These are phyloP conservation scores for Halyomorpha halys DNA, from an alignment of 1,140 invertebrate genomes.

Conservation along the genomic window DNA sequence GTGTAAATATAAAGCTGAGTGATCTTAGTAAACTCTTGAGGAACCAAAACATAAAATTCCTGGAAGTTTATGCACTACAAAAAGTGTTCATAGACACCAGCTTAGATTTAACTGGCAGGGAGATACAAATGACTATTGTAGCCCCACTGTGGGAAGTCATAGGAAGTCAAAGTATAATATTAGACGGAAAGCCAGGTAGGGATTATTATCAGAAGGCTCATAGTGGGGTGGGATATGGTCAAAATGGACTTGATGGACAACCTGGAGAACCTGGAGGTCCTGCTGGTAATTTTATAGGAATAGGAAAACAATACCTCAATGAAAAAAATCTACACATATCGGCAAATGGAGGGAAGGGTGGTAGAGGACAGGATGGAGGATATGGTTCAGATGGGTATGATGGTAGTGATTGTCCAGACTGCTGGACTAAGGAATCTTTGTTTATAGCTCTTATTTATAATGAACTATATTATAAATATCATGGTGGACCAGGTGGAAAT, in stretches of 20 bases:
- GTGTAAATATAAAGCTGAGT: background rate
- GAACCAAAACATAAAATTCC: background rate
- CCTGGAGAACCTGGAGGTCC: background rate
- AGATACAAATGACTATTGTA: constrained; percentile 3
- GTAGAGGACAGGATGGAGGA: background rate
- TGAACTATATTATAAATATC: too few relatives aligned
- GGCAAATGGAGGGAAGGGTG: background rate
- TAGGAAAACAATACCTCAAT: background rate
- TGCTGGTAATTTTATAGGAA: constrained; percentile 10
- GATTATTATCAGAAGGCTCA: background rate
- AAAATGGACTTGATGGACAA: background rate
- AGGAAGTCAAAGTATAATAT: background rate
- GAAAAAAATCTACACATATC: background rate
- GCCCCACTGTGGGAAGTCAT: constrained; percentile 20
- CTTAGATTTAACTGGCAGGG: background rate
- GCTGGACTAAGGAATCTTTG: background rate
- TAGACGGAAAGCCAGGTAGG: constrained; percentile 11
- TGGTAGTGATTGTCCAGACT: background rate
- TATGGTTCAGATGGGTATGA: background rate
- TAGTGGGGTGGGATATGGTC: background rate
- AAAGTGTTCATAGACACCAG: background rate
- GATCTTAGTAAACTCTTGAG: background rate
- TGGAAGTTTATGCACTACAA: background rate
- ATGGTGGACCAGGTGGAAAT: too few relatives aligned
- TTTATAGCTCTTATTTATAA: too few relatives aligned